Evolutionary conservation across 2,888 invertebrate species (phyloP), one percentile per base, ranked within the genome.

Genomic region (Agrochola litura): DNA sequence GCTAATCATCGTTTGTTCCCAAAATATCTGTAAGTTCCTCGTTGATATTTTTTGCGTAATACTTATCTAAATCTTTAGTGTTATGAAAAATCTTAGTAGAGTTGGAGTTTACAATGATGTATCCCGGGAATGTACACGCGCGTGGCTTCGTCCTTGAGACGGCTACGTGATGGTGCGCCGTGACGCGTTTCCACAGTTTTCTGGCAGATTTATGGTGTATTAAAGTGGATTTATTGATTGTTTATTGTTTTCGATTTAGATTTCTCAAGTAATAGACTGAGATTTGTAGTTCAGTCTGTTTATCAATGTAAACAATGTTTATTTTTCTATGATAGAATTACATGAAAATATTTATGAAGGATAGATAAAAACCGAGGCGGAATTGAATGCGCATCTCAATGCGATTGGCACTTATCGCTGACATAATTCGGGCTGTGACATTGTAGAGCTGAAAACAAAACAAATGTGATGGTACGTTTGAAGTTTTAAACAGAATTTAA

Each of bases 191-290:
- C 87, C 84, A 89, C 88, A 88, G 84, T 88, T 88, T 88, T 84
- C 89, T 87, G 90, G 76, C 86, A 91, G 91, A 94, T 93, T 93
- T 92, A 93, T 91, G 82, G 88, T 86, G 87, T 89, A 90, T 92
- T 92, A 91, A 92, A 90, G 81, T 77, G 84, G 87, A 92, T 93
- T 93, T 92, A 93, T 91, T 84, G 90, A 92, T 92, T 93, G 92
- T 93, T 92, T 93, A 93, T 92, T 91, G 89, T 92, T 92, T 91
- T 90, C 85, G 79, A 87, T 91, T 90, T 87, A 86, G 86, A 87
- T 90, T 89, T 89, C 88, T 85, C 80, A 86, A 87, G 78, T 87
- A 89, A 88, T 88, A 83, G 81, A 85, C 83, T 80, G 70, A 79
- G 83, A 89, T 88, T 90, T 88, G 88, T 87, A 80, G 76, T 79